A percentile compares a stretch with the other conserved stretches of the same genome.
phyloP scores from a whole-genome alignment of 2,888 invertebrate genomes.

The Elegia similella region DNA sequence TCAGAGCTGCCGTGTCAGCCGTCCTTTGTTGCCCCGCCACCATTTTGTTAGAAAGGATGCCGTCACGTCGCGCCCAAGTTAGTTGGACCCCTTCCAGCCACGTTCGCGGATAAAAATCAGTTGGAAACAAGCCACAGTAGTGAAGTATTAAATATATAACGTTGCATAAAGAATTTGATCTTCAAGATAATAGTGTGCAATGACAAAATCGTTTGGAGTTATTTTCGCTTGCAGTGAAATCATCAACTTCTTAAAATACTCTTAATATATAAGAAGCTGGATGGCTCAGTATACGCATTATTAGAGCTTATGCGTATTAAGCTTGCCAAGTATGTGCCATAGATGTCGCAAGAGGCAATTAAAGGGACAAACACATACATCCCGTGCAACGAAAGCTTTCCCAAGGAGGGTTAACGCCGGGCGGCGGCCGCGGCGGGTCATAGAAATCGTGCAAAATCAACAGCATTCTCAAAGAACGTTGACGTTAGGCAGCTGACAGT shows the following conservation, averaged over 20 bases:
- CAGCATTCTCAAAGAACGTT: no score
- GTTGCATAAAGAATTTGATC: conserved; percentile 27
- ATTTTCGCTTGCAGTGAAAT: not conserved
- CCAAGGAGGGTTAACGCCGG: no score
- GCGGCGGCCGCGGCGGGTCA: no score
- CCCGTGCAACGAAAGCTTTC: no score
- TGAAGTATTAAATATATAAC: conserved; percentile 47
- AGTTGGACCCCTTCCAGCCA: conserved; percentile 66
- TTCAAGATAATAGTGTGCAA: conserved; percentile 6
- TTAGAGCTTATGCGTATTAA: no score
- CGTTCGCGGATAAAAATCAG: conserved; percentile 47
- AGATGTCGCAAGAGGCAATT: no score
- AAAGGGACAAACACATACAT: no score
- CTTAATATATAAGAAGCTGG: no score
- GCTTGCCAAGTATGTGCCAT: no score
- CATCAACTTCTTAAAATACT: not conserved
- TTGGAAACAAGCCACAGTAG: conserved; percentile 50
- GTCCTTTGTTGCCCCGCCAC: conserved; percentile 32
- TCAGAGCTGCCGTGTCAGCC: conserved; percentile 27
- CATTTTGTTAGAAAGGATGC: conserved; percentile 48
- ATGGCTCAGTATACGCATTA: no score
- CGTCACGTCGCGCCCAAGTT: conserved; percentile 62
- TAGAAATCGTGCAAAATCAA: no score
- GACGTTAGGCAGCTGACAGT: no score
- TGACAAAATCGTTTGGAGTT: not conserved